phyloP scores from a whole-genome alignment of 2,797 vertebrate species.

The Parotocinclus haroldoi region DNA sequence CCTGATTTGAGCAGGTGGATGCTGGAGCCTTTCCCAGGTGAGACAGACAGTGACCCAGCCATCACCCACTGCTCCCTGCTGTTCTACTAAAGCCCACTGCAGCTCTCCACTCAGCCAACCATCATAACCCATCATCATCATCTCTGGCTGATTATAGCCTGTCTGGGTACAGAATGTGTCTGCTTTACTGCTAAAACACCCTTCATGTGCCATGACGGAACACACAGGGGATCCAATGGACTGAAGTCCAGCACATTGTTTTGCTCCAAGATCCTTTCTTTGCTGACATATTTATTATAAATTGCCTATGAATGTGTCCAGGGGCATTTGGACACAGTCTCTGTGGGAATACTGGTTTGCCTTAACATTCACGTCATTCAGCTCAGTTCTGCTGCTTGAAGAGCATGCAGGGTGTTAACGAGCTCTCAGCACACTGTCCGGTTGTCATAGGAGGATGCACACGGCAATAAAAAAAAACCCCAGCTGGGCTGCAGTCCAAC shows the following conservation, averaged over 20 bases:
- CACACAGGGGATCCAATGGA: slow-evolving; percentile 6
- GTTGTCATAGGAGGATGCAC: slow-evolving; percentile 16
- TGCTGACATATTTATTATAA: slow-evolving; percentile 5
- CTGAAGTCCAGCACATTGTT: background rate
- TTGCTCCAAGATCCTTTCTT: slow-evolving; percentile 6
- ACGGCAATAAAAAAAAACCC: slow-evolving; percentile 35
- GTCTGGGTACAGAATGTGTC: slow-evolving; percentile 31
- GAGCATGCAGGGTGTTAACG: slow-evolving; percentile 7
- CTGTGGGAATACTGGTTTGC: slow-evolving; percentile 3
- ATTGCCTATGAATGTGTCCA: background rate
- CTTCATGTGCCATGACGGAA: slow-evolving; percentile 4
- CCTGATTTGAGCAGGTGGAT: slow-evolving; percentile 24
- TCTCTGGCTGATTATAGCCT: slow-evolving; percentile 33
- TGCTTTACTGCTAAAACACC: slow-evolving; percentile 26
- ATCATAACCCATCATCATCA: slow-evolving; percentile 43
- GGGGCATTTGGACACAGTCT: slow-evolving; percentile 5
- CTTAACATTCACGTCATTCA: slow-evolving; percentile 3
- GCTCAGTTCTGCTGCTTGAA: slow-evolving; percentile 10
- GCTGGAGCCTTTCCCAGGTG: slow-evolving; percentile 11
- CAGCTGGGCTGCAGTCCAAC: slow-evolving; percentile 10
- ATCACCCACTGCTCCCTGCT: slow-evolving; percentile 24
- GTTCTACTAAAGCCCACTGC: slow-evolving; percentile 16
- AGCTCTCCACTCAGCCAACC: slow-evolving; percentile 28
- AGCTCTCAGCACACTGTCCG: slow-evolving; percentile 16
- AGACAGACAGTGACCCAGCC: slow-evolving; percentile 23